These are phyloP conservation scores for Colletes latitarsis DNA, from an alignment of 1,140 invertebrate genomes.

Conservation along the genomic window DNA sequence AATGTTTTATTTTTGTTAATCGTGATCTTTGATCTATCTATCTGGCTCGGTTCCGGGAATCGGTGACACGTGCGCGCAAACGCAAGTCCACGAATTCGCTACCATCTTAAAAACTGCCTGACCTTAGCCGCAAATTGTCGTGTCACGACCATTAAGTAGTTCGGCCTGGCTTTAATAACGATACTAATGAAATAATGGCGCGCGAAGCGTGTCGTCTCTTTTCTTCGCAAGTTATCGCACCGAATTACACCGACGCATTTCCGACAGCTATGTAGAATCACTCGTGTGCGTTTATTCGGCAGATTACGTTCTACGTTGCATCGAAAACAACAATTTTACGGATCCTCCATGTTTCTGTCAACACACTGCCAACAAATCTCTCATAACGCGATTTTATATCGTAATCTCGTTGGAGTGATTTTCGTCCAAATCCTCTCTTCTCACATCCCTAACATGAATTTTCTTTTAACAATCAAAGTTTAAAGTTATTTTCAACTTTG, in stretches of 20 bases:
- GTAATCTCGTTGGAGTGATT: no score
- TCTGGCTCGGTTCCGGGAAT: background rate
- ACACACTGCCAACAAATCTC: no score
- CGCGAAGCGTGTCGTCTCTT: slow-evolving; percentile 47
- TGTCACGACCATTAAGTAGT: slow-evolving; percentile 57
- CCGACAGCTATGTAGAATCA: background rate
- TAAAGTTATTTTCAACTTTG: no score
- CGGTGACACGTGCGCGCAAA: background rate
- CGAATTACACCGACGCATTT: slow-evolving; percentile 13
- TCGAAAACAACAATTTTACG: background rate
- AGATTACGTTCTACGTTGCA: background rate
- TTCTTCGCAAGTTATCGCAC: slow-evolving; percentile 30
- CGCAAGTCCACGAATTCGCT: slow-evolving; percentile 26
- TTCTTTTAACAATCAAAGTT: no score
- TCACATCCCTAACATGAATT: no score
- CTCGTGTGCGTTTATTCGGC: no score
- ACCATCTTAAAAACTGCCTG: slow-evolving; percentile 46
- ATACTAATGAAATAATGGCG: slow-evolving; percentile 72
- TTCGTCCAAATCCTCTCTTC: no score
- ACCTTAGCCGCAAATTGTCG: slow-evolving; percentile 67
- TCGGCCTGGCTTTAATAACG: slow-evolving; percentile 70
- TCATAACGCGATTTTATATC: no score
- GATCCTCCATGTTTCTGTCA: no score
- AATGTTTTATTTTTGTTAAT: no score
- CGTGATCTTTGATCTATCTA: no score